Conservation (phyloP, 2,113 vertebrate species). For the Xyliphius kryptos region DNA sequence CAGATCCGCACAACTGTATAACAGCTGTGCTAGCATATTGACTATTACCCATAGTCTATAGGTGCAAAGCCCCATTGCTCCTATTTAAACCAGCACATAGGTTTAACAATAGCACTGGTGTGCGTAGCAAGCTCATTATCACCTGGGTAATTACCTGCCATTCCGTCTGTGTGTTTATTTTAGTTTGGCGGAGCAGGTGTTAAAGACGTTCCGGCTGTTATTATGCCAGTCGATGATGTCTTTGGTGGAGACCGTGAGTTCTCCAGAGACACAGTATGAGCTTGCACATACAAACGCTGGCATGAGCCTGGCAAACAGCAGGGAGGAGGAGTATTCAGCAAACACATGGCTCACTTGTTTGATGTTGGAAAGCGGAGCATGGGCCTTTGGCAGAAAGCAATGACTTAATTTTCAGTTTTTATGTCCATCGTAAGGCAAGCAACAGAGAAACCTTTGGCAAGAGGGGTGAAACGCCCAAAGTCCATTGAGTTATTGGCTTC, state of each 20-base stretch:
- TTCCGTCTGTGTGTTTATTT: conserved; percentile 39
- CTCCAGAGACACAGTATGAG: conserved; percentile 38
- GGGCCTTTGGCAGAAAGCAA: conserved; percentile 11
- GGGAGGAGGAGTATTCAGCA: conserved; percentile 21
- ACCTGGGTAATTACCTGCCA: conserved; percentile 45
- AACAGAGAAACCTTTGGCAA: background rate
- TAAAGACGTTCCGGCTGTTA: conserved; percentile 42
- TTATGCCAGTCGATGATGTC: conserved; percentile 31
- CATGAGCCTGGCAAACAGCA: conserved; percentile 30
- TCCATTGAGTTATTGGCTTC: conserved; percentile 11
- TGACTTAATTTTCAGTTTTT: conserved; percentile 8
- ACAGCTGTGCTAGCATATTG: too few species aligned
- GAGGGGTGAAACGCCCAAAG: background rate
- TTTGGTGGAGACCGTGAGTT: conserved; percentile 33
- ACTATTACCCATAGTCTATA: too few species aligned
- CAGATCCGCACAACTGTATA: too few species aligned
- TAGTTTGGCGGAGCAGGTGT: conserved; percentile 40
- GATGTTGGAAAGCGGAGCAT: conserved; percentile 16
- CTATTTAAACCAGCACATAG: too few species aligned
- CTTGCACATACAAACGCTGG: conserved; percentile 35
- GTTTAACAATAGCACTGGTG: too few species aligned
- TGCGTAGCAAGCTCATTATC: conserved; percentile 2
- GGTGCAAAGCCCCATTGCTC: too few species aligned
- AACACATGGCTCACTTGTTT: conserved; percentile 28
- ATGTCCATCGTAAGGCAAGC: background rate